phyloP scores from a whole-genome alignment of 2,113 vertebrate species.

The Uria aalge region DNA sequence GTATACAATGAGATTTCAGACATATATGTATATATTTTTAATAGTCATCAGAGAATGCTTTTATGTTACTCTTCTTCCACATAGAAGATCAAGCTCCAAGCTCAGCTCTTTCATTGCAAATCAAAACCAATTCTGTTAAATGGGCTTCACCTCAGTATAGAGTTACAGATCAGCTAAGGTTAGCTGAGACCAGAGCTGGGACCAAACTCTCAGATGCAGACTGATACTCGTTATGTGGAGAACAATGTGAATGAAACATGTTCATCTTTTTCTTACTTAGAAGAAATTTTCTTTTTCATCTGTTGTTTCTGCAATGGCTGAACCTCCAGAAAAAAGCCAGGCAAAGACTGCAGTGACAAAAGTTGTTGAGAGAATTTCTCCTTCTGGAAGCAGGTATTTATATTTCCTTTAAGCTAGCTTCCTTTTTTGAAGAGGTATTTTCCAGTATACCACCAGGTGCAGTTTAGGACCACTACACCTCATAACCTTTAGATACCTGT shows the following conservation, averaged over 20 bases:
- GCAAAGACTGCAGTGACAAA: constrained; percentile 66
- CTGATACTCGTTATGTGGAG: neutral
- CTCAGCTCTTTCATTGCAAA: neutral
- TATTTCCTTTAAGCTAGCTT: neutral
- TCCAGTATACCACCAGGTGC: neutral
- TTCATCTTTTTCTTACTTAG: constrained; percentile 26
- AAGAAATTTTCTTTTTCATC: neutral
- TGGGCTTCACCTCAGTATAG: neutral
- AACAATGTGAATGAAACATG: neutral
- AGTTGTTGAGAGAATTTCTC: constrained; percentile 78
- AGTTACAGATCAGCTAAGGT: neutral
- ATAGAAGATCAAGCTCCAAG: neutral
- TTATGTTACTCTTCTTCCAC: neutral
- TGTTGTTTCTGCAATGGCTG: neutral
- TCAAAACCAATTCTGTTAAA: neutral
- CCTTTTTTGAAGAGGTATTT: neutral
- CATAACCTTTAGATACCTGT: neutral
- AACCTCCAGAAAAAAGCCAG: constrained; percentile 25
- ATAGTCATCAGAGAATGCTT: neutral
- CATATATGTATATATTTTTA: neutral
- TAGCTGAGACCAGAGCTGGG: neutral
- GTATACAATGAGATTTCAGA: neutral
- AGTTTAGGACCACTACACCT: neutral
- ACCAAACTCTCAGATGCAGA: neutral
- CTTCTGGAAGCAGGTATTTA: constrained; percentile 83